A percentile compares a stretch with the other conserved stretches of the same genome.
These are phyloP conservation scores for Anolis carolinensis DNA, from an alignment of 2,113 vertebrate genomes.

Conservation along the genomic window DNA sequence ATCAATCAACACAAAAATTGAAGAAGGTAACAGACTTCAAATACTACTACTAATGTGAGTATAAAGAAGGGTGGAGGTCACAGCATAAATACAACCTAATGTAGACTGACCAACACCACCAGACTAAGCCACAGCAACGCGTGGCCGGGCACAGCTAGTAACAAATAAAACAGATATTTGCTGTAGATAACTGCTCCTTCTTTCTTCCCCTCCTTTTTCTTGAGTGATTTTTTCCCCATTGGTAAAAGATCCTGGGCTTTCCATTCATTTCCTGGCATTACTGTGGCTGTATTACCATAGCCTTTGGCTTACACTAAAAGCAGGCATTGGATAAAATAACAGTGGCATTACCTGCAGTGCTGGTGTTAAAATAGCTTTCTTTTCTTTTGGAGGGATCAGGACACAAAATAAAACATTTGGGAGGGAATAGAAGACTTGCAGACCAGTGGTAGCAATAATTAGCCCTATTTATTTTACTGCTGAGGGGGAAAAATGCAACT, in stretches of 20 bases:
- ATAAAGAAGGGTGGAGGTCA: too few relatives aligned
- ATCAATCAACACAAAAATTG: too few relatives aligned
- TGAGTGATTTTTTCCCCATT: slow-evolving; percentile 25
- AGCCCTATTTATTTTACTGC: slow-evolving; percentile 62
- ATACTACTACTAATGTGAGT: too few relatives aligned
- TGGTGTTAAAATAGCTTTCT: slow-evolving; percentile 24
- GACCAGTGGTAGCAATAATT: slow-evolving; percentile 54
- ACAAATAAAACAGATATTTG: slow-evolving; percentile 20
- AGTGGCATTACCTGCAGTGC: slow-evolving; percentile 42
- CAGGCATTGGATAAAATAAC: slow-evolving; percentile 52
- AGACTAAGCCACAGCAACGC: too few relatives aligned
- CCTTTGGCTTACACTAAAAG: slow-evolving; percentile 46
- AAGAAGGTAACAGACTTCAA: too few relatives aligned
- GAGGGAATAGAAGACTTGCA: slow-evolving; percentile 29
- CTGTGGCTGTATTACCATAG: slow-evolving; percentile 22
- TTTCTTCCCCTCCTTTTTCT: too few relatives aligned
- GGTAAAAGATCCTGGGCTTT: slow-evolving; percentile 35
- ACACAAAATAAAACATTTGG: slow-evolving; percentile 9
- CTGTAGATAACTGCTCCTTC: neutral
- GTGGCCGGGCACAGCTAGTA: too few relatives aligned
- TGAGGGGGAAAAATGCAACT: slow-evolving; percentile 62
- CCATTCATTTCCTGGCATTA: slow-evolving; percentile 40
- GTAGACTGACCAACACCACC: too few relatives aligned
- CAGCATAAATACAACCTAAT: too few relatives aligned
- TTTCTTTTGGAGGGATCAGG: neutral